These are phyloP conservation scores for Paracentrotus lividus DNA, from an alignment of 53 echinoderm and acorn worm species.

Conservation along the genomic window DNA sequence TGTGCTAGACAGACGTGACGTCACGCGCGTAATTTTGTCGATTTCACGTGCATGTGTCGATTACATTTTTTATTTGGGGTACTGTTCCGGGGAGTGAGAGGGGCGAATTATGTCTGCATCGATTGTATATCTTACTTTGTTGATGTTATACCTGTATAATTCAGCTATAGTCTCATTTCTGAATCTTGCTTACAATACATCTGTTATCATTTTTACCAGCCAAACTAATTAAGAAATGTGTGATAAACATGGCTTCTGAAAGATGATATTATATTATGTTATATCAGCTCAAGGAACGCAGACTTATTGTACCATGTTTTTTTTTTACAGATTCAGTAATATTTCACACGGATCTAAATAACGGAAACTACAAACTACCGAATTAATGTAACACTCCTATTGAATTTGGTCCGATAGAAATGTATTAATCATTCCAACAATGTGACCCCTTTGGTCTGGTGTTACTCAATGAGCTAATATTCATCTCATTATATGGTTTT, in stretches of 20 bases:
- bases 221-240: neutral
- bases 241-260: neutral
- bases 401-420: too few relatives aligned
- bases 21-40: neutral
- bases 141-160: neutral
- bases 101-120: neutral
- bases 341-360: too few relatives aligned
- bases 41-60: neutral
- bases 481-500: neutral
- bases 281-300: too few relatives aligned
- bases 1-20: constrained; percentile 18
- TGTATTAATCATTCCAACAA: too few relatives aligned
- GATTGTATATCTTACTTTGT: too few relatives aligned
- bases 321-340: too few relatives aligned
- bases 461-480: neutral
- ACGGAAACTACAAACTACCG: too few relatives aligned
- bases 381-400: too few relatives aligned
- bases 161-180: neutral
- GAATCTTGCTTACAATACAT: neutral
- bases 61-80: neutral
- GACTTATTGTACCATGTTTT: too few relatives aligned
- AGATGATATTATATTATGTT: neutral
- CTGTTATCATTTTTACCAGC: neutral
- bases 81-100: neutral
- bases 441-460: neutral